These are phyloP conservation scores for Alosa sapidissima DNA, from an alignment of 2,797 vertebrate species.

Conservation along the genomic window DNA sequence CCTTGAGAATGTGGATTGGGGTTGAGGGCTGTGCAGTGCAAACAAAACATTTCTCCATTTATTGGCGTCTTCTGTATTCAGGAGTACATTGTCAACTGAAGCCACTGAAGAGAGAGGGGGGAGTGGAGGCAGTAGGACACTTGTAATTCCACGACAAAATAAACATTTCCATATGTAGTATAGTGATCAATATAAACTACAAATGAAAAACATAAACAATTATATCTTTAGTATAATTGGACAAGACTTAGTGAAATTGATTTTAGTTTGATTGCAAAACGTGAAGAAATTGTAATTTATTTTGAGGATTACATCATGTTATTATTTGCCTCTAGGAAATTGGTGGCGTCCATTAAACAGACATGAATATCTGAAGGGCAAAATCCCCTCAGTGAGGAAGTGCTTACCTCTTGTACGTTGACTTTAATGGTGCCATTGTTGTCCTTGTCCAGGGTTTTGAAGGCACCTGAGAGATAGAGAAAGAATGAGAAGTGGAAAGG, in stretches of 20 bases:
- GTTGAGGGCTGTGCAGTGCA: neutral
- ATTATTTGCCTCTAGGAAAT: too few species aligned
- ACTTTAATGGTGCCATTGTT: slow-evolving; percentile 81
- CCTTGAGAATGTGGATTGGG: neutral
- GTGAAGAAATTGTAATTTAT: neutral
- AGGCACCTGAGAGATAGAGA: slow-evolving; percentile 73
- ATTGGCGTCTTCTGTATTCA: slow-evolving; percentile 61
- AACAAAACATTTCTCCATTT: neutral
- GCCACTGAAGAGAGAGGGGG: slow-evolving; percentile 77
- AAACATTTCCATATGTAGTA: neutral
- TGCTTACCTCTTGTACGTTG: slow-evolving; percentile 84
- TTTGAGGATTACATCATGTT: too few species aligned
- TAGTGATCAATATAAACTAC: neutral
- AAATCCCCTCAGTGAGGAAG: neutral
- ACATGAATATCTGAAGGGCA: neutral
- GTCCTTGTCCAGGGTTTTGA: slow-evolving; percentile 85
- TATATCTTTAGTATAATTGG: slow-evolving; percentile 24
- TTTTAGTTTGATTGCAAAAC: neutral
- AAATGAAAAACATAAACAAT: neutral
- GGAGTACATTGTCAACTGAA: slow-evolving; percentile 95
- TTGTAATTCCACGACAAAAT: neutral
- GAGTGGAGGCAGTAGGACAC: neutral
- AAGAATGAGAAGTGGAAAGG: neutral
- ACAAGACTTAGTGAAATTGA: neutral
- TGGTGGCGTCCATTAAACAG: neutral